Evolutionary conservation across 2,797 vertebrate species (phyloP), one percentile per base, ranked within the genome.

Genomic region (Lepilemur ruficaudatus): DNA sequence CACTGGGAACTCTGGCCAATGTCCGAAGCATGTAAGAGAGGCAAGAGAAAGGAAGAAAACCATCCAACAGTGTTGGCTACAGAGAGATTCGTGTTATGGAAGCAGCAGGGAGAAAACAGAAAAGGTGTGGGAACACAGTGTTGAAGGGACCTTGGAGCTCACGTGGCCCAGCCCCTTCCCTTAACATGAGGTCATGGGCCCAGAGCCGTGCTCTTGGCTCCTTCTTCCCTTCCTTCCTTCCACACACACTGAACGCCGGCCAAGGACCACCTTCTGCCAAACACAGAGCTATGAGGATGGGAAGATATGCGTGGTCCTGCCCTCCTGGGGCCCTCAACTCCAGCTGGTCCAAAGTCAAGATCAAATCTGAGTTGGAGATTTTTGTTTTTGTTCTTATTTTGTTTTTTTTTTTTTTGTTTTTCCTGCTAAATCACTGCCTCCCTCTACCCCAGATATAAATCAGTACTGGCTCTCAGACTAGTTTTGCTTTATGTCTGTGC

Each of bases 401-500:
- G n/a, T 23, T 85, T 55, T 48, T 38, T 89, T 23, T 85, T 55
- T 48, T 38, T 89, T 43, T 67, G 75, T 76, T 52, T 93, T 92
- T 52, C 48, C 88, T 81, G 35, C 48, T 57, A 96, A 95, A 43
- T 70, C 88, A 67, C 41, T 11, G 41, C 61, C 50, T 83, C 72
- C n/a, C n/a, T 95, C 76, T 35, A 12, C 41, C 38, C 72, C 65
- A 95, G 96, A 96, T 95, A 93, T 35, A 81, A 80, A 95, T 93
- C 91, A 93, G 91, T 28, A 20, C 84, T 92, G 90, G 59, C 91
- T 94, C 76, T 70, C 80, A 67, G 70, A 89, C 80, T 63, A 78
- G 76, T 55, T 96, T 88, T 95, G 94, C 35, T 92, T 96, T 96
- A 61, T 90, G 72, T 96, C 94, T 95, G 22, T 69, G 59, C 76